Evolutionary conservation across 2,888 invertebrate species (phyloP), one percentile per base, ranked within the genome.

Genomic region (Oxystoma pomonae): DNA sequence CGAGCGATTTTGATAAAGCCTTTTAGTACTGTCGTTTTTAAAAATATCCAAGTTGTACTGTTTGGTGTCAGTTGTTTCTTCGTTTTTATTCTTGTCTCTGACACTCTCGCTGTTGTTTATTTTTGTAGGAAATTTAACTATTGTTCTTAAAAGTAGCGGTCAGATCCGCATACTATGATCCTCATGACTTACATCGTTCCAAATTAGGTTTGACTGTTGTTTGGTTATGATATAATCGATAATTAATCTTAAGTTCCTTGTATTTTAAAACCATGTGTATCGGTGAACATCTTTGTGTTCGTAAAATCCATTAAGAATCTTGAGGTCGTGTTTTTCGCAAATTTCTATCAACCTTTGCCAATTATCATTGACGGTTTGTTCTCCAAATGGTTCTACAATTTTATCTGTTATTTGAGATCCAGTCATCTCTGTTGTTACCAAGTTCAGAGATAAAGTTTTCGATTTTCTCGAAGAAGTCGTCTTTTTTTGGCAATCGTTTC

Each of bases 381-480:
- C 67, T 61, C 66, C 65, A 60, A 58, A 66, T 61, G 18, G 19
- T 22, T 67, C 65, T 2, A 65, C 64, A 12, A 64, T 52, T 57
- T 51, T 61, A 64, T 62, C 58, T 50, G 65, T 58, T 50, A 57
- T 59, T 60, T 61, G 60, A 17, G 49, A 59, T 1, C 62, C 63
- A 49, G 58, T 53, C 22, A 35, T 61, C 64, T 58, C 55, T 62
- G 21, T 35, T 21, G n/a, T 53, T 52, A 17, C 20, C 18, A 2
- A 59, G 21, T 50, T 52, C 49, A 7, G 16, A 9, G 12, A 59
- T 35, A 20, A 17, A 12, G 17, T 56, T 52, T 5, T 52, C 21
- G 7, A 63, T 35, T 58, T 62, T 49, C 50, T 65, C 67, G 57
- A 58, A 66, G 50, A 66, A 66, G 16, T 21, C 20, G 55, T 68